Conservation (phyloP, 2,113 vertebrate species). For the Amblyopsis rosae region DNA sequence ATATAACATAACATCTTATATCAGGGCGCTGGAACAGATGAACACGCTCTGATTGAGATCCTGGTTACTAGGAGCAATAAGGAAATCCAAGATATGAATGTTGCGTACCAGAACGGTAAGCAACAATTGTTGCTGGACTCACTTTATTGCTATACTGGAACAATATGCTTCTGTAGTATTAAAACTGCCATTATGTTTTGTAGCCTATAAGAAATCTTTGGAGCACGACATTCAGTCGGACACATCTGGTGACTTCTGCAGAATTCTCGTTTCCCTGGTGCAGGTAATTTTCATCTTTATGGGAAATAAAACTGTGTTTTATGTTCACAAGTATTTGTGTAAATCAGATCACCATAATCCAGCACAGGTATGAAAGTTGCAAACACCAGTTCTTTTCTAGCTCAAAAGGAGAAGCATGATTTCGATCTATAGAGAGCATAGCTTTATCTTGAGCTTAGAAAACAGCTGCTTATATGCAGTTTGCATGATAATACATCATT, state of each 20-base stretch:
- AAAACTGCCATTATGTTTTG: neutral
- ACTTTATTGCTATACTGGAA: neutral
- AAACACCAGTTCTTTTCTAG: no score
- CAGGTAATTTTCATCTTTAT: conserved; percentile 75
- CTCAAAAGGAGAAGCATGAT: no score
- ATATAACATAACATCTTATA: neutral
- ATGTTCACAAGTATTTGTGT: conserved; percentile 27
- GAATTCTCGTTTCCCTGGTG: conserved; percentile 89
- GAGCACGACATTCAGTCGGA: conserved; percentile 90
- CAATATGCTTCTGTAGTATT: neutral
- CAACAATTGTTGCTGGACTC: neutral
- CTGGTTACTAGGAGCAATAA: conserved; percentile 88
- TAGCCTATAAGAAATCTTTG: conserved; percentile 86
- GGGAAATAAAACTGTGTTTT: conserved; percentile 34
- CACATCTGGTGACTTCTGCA: conserved; percentile 90
- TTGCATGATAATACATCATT: no score
- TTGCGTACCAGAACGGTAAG: conserved; percentile 82
- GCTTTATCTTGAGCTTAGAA: no score
- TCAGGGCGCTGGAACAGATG: conserved; percentile 93
- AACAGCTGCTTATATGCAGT: no score
- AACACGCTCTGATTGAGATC: conserved; percentile 91
- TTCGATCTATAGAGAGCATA: no score
- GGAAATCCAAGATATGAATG: conserved; percentile 86
- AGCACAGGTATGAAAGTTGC: no score
- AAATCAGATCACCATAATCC: no score